Evolutionary conservation across 2,113 vertebrate species (phyloP), one percentile per base, ranked within the genome.

Genomic region (Scytalopus superciliaris): DNA sequence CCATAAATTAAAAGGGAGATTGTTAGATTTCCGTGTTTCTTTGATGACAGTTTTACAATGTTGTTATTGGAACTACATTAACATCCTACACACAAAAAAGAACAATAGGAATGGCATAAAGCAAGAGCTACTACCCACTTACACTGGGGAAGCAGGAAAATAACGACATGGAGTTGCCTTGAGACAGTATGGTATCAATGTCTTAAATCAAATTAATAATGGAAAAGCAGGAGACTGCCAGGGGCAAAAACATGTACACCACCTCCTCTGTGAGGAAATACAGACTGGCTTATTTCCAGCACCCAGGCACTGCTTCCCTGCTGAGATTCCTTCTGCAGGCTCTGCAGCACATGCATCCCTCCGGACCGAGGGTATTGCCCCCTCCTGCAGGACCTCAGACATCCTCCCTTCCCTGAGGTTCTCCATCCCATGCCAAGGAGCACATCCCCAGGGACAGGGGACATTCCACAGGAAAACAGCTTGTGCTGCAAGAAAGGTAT

Each of bases 151-250:
- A 14, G 22, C 33, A 45, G 67, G 39, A 35, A 79, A 79, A 84
- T 10, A 76, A 72, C 11, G 1, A 55, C 35, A n/a, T 19, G 66
- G 76, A 76, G 52, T 79, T 72, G 87, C 79, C 57, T 80, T n/a
- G 30, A 87, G 84, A 72, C 63, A 76, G 27, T 45, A 56, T 35
- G 47, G 15, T 50, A 87, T 75, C 78, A 40, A 50, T n/a, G 40
- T 70, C 91, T 87, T 62, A 84, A 72, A 93, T 75, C 62, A 67
- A 84, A 72, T 95, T 87, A 93, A 76, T 90, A 84, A 60, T 31
- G 68, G 68, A 80, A 90, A 84, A 70, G 63, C 73, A 55, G 35
- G 37, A 84, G 45, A 84, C 42, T 87, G 52, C 74, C 37, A 25
- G 52, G 7, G 74, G 68, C 62, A 80, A 84, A 67, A 84, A 18